Evolutionary conservation across 2,797 vertebrate genomes (phyloP).

Genomic region (Onychomys arenicola): DNA sequence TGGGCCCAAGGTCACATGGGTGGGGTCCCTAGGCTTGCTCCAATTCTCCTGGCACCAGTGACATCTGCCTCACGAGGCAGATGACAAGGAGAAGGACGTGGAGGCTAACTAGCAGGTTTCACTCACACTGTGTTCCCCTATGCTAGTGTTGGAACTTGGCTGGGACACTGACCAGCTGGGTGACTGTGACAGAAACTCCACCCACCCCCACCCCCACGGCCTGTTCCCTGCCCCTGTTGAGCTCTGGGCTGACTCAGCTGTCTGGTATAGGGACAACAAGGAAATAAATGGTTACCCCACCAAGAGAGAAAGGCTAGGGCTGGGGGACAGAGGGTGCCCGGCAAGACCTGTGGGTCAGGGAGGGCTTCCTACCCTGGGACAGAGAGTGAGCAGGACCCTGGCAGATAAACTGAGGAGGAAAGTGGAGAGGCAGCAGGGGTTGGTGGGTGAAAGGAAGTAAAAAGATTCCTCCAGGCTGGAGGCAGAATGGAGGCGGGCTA

Average conservation of each 20-base stretch:
- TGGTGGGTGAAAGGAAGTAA: slow-evolving; percentile 42
- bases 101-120: neutral
- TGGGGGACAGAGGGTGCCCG: neutral
- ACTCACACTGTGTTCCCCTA: neutral
- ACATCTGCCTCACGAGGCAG: neutral
- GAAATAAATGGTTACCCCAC: neutral
- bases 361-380: slow-evolving; percentile 43
- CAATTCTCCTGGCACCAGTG: neutral
- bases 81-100: neutral
- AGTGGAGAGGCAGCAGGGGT: neutral
- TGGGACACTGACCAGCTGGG: neutral
- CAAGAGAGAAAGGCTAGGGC: neutral
- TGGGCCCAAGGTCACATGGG: neutral
- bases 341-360: neutral
- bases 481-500: neutral
- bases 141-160: neutral
- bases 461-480: neutral
- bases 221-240: neutral
- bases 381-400: slow-evolving; percentile 7
- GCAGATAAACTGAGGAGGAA: neutral
- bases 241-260: neutral
- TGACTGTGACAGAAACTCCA: neutral
- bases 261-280: neutral
- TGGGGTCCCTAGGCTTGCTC: neutral
- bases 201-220: neutral